Conservation (phyloP, 2,113 vertebrate genomes). For the Copsychus sechellarum region DNA sequence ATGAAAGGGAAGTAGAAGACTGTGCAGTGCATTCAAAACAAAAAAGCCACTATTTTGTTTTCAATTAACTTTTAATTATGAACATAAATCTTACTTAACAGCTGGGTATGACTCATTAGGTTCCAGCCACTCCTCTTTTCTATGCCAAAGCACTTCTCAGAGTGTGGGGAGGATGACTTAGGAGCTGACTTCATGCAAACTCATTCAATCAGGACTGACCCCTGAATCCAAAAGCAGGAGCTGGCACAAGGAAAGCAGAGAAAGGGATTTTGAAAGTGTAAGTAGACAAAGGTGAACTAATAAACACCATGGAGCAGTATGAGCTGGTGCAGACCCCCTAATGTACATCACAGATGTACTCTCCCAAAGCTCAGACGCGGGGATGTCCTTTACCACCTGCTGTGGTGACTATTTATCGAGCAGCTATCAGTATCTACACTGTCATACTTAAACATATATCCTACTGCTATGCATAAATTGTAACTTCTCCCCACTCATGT, state of each 20-base stretch:
- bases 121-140: not conserved
- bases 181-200: not conserved
- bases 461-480: not conserved
- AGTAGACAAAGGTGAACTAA: not conserved
- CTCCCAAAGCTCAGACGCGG: not conserved
- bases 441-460: not conserved
- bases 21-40: not conserved
- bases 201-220: not conserved
- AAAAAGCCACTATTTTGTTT: not conserved
- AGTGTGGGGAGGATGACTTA: not conserved
- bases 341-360: not conserved
- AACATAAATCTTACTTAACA: not conserved
- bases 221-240: not conserved
- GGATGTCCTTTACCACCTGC: not conserved
- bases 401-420: not conserved
- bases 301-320: not conserved
- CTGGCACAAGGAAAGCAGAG: not conserved
- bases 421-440: not conserved
- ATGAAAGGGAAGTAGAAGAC: not conserved
- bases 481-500: not conserved
- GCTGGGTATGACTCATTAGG: not conserved
- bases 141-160: not conserved
- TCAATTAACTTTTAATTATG: not conserved
- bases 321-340: not conserved
- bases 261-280: not conserved